Evolutionary conservation across 2,113 vertebrate genomes (phyloP), one percentile per base, ranked within the genome.

Genomic region (Salminus brasiliensis): DNA sequence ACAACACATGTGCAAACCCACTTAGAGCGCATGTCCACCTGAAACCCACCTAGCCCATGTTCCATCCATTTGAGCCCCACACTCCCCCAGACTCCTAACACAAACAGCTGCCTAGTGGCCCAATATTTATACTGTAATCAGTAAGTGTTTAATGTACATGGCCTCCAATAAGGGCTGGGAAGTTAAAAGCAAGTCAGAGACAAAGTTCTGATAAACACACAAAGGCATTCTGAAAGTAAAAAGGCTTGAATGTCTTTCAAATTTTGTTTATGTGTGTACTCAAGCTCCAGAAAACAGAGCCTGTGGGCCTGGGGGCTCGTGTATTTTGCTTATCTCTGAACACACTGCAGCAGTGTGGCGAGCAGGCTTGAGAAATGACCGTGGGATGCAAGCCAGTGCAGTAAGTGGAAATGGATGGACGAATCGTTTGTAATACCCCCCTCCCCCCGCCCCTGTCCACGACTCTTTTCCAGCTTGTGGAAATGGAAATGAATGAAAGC

Each of bases 301-400:
- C 30, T 18, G 23, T n/a, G n/a, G n/a, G n/a, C n/a, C n/a, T n/a
- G 29, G n/a, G 47, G 23, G 67, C 16, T 39, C 32, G 13, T 60
- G 34, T 62, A 45, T 39, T 72, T 59, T 67, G 59, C 47, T 74
- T 55, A 66, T 39, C 49, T 45, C 23, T 62, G 72, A 79, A 52
- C 72, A 43, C 57, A 73, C 84, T 83, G 84, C 81, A 78, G 78
- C 68, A 74, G 60, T 55, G 43, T 74, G 60, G 75, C 62, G 30
- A n/a, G 45, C 30, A 52, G 73, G 73, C 66, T 55, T 66, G 82
- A 85, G 49, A 75, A 80, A 80, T 63, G 63, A 67, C 74, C 25
- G 30, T 16, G 32, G 81, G 77, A 63, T 52, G 18, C 16, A 67
- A 49, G 78, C 30, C 74, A 83, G 52, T n/a, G 18, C 32, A 79